phyloP scores from a whole-genome alignment of 30 jellyfish, hydroid and myxozoan species.

The Chrysaora quinquecirrha region DNA sequence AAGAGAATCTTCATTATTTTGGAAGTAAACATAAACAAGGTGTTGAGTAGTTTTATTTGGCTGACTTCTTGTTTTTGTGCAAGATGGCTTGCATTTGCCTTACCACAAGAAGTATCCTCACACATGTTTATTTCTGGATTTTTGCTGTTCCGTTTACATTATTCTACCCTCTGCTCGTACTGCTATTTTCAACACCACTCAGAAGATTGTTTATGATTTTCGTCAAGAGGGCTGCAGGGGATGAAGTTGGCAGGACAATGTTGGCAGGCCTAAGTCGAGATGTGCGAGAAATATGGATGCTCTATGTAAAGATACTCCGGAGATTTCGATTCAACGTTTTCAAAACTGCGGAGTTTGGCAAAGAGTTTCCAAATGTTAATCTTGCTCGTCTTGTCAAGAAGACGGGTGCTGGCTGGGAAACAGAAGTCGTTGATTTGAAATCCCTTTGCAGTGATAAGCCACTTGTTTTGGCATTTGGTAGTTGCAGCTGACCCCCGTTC shows the following conservation, averaged over 20 bases:
- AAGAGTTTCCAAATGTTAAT: neutral
- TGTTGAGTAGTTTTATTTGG: no score
- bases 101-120: no score
- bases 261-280: neutral
- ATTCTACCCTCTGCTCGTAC: neutral
- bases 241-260: neutral
- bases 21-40: no score
- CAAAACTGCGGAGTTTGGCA: neutral
- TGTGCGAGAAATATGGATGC: neutral
- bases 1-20: no score
- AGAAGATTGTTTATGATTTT: neutral
- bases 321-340: neutral
- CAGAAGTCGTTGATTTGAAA: neutral
- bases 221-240: neutral
- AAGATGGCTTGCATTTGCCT: no score
- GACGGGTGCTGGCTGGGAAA: neutral
- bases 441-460: neutral
- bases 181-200: neutral
- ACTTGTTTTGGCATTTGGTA: slow-evolving; percentile 17
- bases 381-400: neutral
- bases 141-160: neutral
- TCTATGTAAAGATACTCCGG: neutral
- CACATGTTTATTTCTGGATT: no score
- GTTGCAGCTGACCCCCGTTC: slow-evolving; percentile 51
- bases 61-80: no score